A percentile compares a stretch with the other conserved stretches of the same genome.
phyloP scores from a whole-genome alignment of 1,140 invertebrate genomes.

The Drosophila saltans region DNA sequence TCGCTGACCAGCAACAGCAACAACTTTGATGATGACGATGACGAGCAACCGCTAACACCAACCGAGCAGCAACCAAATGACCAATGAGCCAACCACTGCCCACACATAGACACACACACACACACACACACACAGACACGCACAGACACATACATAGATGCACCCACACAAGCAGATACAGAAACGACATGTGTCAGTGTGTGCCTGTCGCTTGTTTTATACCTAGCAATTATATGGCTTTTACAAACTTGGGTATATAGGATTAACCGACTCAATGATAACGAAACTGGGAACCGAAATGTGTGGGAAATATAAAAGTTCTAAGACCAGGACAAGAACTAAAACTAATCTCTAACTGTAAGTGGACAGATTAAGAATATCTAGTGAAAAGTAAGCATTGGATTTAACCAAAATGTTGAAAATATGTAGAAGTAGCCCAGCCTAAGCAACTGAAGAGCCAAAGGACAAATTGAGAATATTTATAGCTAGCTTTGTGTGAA shows the following conservation, averaged over 20 bases:
- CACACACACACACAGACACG: background rate
- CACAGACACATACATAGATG: constrained; percentile 1
- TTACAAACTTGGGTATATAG: constrained; percentile 6
- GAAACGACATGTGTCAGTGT: constrained; percentile 44
- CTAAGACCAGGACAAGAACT: too few relatives aligned
- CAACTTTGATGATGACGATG: constrained; percentile 57
- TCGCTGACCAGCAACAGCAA: constrained; percentile 34
- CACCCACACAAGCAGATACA: constrained; percentile 9
- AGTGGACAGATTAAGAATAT: too few relatives aligned
- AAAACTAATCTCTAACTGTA: too few relatives aligned
- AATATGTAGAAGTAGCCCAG: too few relatives aligned
- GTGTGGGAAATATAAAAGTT: too few relatives aligned
- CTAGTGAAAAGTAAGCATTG: too few relatives aligned
- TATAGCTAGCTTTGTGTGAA: too few relatives aligned
- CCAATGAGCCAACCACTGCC: constrained; percentile 73
- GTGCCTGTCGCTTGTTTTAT: constrained; percentile 41
- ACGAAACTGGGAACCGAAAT: too few relatives aligned
- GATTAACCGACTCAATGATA: background rate
- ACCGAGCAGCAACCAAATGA: constrained; percentile 74
- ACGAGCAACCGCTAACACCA: constrained; percentile 69
- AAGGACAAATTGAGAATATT: too few relatives aligned
- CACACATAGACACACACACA: constrained; percentile 28
- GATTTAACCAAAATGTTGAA: too few relatives aligned
- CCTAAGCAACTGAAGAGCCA: too few relatives aligned
- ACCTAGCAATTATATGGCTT: background rate